Evolutionary conservation across 1,140 invertebrate species (phyloP).

Genomic region (Drepana arcuata): DNA sequence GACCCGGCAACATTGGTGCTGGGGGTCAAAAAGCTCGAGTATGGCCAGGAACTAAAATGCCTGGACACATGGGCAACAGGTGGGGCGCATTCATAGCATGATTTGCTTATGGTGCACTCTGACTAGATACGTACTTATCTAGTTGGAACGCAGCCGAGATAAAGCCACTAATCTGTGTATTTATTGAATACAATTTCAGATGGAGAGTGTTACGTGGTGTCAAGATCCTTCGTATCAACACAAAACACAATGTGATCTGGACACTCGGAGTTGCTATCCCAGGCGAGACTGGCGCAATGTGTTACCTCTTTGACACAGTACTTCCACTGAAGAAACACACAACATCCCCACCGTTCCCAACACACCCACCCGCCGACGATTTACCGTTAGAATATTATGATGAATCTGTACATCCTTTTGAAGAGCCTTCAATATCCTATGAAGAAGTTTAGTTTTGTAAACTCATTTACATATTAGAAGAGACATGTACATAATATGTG

Average conservation of each 20-base stretch:
- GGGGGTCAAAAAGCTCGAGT: slow-evolving; percentile 88
- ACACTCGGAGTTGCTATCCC: slow-evolving; percentile 86
- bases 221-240: slow-evolving; percentile 92
- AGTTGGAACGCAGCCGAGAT: too few species aligned
- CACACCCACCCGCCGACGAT: slow-evolving; percentile 75
- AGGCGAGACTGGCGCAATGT: slow-evolving; percentile 85
- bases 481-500: too few species aligned
- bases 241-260: slow-evolving; percentile 94
- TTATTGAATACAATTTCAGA: slow-evolving; percentile 49
- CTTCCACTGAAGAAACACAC: slow-evolving; percentile 75
- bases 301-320: slow-evolving; percentile 87
- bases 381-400: slow-evolving; percentile 81
- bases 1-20: slow-evolving; percentile 91
- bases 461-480: too few species aligned
- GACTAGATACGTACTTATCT: too few species aligned
- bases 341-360: slow-evolving; percentile 85
- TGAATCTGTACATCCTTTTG: slow-evolving; percentile 81
- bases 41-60: slow-evolving; percentile 96
- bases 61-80: slow-evolving; percentile 95
- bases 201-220: slow-evolving; percentile 82
- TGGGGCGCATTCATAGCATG: too few species aligned
- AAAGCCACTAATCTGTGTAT: not conserved
- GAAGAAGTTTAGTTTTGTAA: slow-evolving; percentile 69
- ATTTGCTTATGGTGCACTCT: too few species aligned
- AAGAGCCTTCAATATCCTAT: slow-evolving; percentile 78